Evolutionary conservation across 2,888 invertebrate genomes (phyloP).

Genomic region (Papilio gigon): DNA sequence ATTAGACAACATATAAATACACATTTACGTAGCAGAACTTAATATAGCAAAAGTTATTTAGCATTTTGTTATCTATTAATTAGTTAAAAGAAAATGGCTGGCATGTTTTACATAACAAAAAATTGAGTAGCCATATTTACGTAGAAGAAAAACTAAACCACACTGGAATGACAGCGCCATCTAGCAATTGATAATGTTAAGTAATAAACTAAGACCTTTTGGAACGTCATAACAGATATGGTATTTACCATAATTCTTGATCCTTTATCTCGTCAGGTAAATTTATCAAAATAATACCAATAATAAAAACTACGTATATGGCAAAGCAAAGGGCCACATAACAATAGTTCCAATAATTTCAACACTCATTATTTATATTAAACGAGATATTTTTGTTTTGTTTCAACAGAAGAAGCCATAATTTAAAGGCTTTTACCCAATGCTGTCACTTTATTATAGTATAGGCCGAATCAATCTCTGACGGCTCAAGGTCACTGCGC

Average conservation of each 20-base stretch:
- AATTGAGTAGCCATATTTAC: not conserved
- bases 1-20: not conserved
- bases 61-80: not conserved
- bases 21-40: too few species aligned
- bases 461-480: too few species aligned
- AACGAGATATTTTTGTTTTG: too few species aligned
- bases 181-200: not conserved
- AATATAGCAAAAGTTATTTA: not conserved
- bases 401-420: too few species aligned
- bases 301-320: not conserved
- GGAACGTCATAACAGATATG: conserved; percentile 5
- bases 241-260: not conserved
- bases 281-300: not conserved
- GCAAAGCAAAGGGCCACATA: too few species aligned
- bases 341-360: too few species aligned
- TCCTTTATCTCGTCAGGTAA: not conserved
- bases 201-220: too few species aligned
- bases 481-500: too few species aligned
- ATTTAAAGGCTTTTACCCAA: too few species aligned
- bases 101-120: not conserved
- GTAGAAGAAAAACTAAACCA: not conserved
- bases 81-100: not conserved
- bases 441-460: too few species aligned
- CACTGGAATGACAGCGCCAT: not conserved
- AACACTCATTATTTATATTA: too few species aligned